Percentiles rank a stretch among this genome's conserved stretches.
phyloP scores from a whole-genome alignment of 2,113 vertebrate species.

The Colaptes auratus region DNA sequence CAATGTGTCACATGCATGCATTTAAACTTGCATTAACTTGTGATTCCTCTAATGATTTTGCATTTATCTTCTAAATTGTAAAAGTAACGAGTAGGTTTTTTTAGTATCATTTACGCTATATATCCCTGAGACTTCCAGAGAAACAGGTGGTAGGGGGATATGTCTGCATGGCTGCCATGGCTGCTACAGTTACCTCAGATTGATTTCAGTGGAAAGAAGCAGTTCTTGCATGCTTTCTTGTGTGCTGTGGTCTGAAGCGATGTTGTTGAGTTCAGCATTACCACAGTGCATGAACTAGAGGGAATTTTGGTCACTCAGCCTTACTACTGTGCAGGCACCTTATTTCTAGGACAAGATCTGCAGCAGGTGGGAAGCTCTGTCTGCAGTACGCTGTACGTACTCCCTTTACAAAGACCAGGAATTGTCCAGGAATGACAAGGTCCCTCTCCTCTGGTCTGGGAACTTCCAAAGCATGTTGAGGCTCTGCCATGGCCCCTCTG shows the following conservation, averaged over 20 bases:
- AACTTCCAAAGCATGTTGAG: fast-evolving
- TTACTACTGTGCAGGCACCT: not conserved
- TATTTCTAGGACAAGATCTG: fast-evolving
- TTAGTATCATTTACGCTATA: not conserved
- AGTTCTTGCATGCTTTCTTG: not conserved
- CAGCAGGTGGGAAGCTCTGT: not conserved
- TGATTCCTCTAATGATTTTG: not conserved
- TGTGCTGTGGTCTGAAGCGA: fast-evolving
- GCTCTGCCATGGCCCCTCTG: not conserved
- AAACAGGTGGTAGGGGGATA: not conserved
- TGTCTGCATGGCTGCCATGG: fast-evolving
- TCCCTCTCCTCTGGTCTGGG: not conserved
- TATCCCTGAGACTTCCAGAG: not conserved
- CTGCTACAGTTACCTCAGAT: no score
- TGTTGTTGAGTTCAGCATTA: not conserved
- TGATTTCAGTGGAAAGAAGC: not conserved
- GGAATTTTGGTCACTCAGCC: not conserved
- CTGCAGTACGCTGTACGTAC: fast-evolving
- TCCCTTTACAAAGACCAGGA: not conserved
- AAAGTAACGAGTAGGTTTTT: not conserved
- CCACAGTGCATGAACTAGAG: fast-evolving
- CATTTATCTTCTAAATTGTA: not conserved
- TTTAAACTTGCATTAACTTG: not conserved
- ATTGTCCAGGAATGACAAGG: fast-evolving
- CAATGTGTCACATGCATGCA: fast-evolving